phyloP scores from a whole-genome alignment of 2,113 vertebrate species.

The Tinamus guttatus region DNA sequence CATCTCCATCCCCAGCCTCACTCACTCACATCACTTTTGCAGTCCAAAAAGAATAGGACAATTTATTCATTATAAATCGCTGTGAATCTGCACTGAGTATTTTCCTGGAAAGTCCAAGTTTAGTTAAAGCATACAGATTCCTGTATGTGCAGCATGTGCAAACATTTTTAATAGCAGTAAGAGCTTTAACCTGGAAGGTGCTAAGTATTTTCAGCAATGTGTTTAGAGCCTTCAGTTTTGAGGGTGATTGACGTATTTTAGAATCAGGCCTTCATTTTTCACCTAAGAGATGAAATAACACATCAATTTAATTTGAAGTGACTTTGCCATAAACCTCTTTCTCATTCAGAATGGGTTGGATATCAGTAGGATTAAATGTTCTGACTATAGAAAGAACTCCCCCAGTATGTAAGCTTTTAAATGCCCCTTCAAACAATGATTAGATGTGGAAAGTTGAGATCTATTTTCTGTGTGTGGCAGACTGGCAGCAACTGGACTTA shows the following conservation, averaged over 20 bases:
- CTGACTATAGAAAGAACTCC: conserved; percentile 31
- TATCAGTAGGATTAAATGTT: conserved; percentile 39
- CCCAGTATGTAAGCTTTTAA: conserved; percentile 8
- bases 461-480: conserved; percentile 55
- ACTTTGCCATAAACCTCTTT: conserved; percentile 39
- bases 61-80: conserved; percentile 26
- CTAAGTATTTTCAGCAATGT: conserved; percentile 16
- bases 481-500: conserved; percentile 52
- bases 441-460: conserved; percentile 52
- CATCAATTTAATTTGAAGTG: conserved; percentile 47
- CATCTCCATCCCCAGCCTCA: background rate
- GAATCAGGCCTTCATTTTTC: conserved; percentile 17
- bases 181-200: conserved; percentile 18
- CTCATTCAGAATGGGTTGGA: conserved; percentile 28
- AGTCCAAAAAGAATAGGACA: background rate
- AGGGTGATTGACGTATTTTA: background rate
- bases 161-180: conserved; percentile 25
- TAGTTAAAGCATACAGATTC: conserved; percentile 5
- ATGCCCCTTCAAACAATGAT: conserved; percentile 55
- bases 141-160: conserved; percentile 8
- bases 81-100: conserved; percentile 29
- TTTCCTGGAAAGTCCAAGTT: conserved; percentile 38
- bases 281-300: conserved; percentile 42
- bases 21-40: background rate
- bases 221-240: background rate